Evolutionary conservation across 2,797 vertebrate species (phyloP).

Genomic region (Aldrovandia affinis): DNA sequence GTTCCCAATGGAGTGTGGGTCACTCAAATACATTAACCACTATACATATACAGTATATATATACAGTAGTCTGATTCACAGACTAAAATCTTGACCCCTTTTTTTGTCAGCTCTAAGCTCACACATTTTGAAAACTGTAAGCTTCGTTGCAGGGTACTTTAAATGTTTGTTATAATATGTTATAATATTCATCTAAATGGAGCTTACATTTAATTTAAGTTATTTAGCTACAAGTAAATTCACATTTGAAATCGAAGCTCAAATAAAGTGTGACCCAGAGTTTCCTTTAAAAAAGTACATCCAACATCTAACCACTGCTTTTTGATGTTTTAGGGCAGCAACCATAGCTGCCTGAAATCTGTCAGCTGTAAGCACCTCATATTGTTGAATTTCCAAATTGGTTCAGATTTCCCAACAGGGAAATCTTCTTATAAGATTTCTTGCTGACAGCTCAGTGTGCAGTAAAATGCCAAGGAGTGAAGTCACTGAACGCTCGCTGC

Average conservation of each 20-base stretch:
- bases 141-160: too few species aligned
- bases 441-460: not conserved
- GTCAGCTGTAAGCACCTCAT: not conserved
- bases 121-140: not conserved
- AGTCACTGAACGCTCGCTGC: not conserved
- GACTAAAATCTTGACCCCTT: not conserved
- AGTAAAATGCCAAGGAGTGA: not conserved
- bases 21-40: not conserved
- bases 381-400: not conserved
- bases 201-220: too few species aligned
- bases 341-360: not conserved
- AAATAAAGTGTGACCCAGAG: too few species aligned
- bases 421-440: not conserved
- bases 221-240: too few species aligned
- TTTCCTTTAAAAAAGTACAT: too few species aligned
- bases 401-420: not conserved
- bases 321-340: not conserved
- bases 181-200: too few species aligned
- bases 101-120: not conserved
- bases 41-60: too few species aligned
- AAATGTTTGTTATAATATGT: too few species aligned
- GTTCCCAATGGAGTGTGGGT: constrained; percentile 43
- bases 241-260: too few species aligned
- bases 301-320: too few species aligned
- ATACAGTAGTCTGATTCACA: not conserved